Conservation (phyloP, 1,140 invertebrate genomes). For the Leptopilina boulardi region DNA sequence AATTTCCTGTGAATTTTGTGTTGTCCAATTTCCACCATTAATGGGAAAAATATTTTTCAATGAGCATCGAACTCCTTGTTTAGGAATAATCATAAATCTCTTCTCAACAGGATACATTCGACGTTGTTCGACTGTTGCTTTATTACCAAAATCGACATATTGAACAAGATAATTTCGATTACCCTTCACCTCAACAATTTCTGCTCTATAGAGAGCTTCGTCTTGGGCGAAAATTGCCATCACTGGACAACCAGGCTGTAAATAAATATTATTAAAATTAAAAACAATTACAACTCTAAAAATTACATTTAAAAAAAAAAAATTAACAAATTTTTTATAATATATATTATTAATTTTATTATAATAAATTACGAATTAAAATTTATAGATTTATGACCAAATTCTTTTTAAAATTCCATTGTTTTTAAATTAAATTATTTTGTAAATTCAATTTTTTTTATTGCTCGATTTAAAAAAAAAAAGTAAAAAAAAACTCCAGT, state of each 20-base stretch:
- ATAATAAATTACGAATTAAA: too few relatives aligned
- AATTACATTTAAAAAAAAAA: too few relatives aligned
- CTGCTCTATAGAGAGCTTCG: conserved; percentile 81
- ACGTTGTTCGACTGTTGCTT: conserved; percentile 76
- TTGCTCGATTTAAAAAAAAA: too few relatives aligned
- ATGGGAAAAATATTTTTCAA: conserved; percentile 78
- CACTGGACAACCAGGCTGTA: conserved; percentile 78
- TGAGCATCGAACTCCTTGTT: conserved; percentile 82
- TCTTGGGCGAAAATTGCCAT: conserved; percentile 83
- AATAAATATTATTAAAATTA: conserved; percentile 36
- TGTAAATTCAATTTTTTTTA: too few relatives aligned
- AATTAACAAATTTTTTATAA: too few relatives aligned
- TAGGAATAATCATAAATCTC: conserved; percentile 81
- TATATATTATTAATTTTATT: too few relatives aligned
- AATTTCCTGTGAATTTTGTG: conserved; percentile 69
- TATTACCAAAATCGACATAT: conserved; percentile 87
- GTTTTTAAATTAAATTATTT: too few relatives aligned
- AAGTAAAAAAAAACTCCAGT: too few relatives aligned
- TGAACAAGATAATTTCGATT: conserved; percentile 79
- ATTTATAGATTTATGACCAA: too few relatives aligned
- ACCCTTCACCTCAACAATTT: conserved; percentile 77
- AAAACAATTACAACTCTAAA: too few relatives aligned
- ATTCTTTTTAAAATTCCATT: too few relatives aligned
- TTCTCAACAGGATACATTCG: conserved; percentile 83
- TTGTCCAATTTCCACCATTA: conserved; percentile 75